Evolutionary conservation across 37 sponge, comb jelly and placozoan genomes (phyloP), one percentile per base, ranked within the genome.

Genomic region (Agelas oroides): DNA sequence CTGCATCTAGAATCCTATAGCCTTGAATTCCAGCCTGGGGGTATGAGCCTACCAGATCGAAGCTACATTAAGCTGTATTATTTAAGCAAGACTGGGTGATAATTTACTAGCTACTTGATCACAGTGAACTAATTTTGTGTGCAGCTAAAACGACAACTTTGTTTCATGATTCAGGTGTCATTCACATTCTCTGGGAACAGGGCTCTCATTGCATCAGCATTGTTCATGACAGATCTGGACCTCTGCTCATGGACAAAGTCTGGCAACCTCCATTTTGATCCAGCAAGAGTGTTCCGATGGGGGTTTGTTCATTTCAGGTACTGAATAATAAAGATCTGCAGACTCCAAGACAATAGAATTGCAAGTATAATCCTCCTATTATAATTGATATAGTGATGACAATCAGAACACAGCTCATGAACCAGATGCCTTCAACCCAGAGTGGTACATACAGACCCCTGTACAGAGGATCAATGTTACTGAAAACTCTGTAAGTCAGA

Each of bases 91-190:
- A n/a, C n/a, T n/a, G n/a, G n/a, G n/a, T n/a, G n/a, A n/a, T n/a
- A n/a, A n/a, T n/a, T n/a, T n/a, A n/a, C n/a, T n/a, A n/a, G n/a
- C n/a, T n/a, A n/a, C n/a, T n/a, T n/a, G n/a, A n/a, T n/a, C n/a
- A n/a, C n/a, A n/a, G n/a, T n/a, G n/a, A n/a, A n/a, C n/a, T n/a
- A n/a, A n/a, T n/a, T n/a, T n/a, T n/a, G n/a, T n/a, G n/a, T n/a
- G n/a, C n/a, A n/a, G n/a, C n/a, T n/a, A n/a, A n/a, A n/a, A n/a
- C n/a, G n/a, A n/a, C n/a, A n/a, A n/a, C n/a, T n/a, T n/a, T n/a
- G n/a, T n/a, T n/a, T n/a, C n/a, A n/a, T n/a, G n/a, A n/a, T n/a
- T 70, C 21, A 88, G 89, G 70, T 82, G 14, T 76, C 83, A 11
- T 12, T 88, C 24, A 25, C 12, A 35, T 75, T 81, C 37, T 32